Percentiles rank a stretch among this genome's conserved stretches.
Evolutionary conservation across 2,113 vertebrate genomes (phyloP).

Genomic region (Illadopsis cleaveri): DNA sequence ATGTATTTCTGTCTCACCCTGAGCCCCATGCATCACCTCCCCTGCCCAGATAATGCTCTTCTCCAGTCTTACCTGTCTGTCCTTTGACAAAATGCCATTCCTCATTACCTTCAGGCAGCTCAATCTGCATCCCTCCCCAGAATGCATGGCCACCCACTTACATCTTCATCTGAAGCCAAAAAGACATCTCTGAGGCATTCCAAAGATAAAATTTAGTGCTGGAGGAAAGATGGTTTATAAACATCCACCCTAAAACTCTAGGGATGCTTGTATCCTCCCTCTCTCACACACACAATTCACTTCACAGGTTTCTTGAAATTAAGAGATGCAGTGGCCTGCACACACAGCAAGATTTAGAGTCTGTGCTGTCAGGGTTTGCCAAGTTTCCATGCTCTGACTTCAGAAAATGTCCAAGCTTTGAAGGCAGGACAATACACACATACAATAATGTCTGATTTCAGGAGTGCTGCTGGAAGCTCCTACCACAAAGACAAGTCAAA

Average conservation of each 20-base stretch:
- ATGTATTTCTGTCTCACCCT: not conserved
- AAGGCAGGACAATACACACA: not conserved
- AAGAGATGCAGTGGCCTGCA: not conserved
- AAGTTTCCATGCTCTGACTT: not conserved
- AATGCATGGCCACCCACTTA: not conserved
- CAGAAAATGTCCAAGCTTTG: not conserved
- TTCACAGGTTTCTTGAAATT: not conserved
- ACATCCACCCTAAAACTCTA: not conserved
- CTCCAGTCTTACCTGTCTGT: not conserved
- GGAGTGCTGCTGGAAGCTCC: not conserved
- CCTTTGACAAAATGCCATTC: not conserved
- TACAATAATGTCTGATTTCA: not conserved
- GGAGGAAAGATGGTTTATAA: not conserved
- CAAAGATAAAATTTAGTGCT: not conserved
- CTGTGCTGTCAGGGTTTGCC: not conserved
- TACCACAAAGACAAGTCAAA: not conserved
- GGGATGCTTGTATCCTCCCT: not conserved
- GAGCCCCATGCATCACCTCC: not conserved
- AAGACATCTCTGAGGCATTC: not conserved
- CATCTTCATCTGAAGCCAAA: not conserved
- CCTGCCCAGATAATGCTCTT: not conserved
- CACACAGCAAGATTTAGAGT: rapidly evolving
- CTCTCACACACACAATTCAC: not conserved
- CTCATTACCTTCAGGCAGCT: not conserved
- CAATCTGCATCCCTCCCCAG: not conserved